Percentiles rank a stretch among this genome's conserved stretches.
Evolutionary conservation across 1,140 invertebrate genomes (phyloP).

Genomic region (Magallana angulata): DNA sequence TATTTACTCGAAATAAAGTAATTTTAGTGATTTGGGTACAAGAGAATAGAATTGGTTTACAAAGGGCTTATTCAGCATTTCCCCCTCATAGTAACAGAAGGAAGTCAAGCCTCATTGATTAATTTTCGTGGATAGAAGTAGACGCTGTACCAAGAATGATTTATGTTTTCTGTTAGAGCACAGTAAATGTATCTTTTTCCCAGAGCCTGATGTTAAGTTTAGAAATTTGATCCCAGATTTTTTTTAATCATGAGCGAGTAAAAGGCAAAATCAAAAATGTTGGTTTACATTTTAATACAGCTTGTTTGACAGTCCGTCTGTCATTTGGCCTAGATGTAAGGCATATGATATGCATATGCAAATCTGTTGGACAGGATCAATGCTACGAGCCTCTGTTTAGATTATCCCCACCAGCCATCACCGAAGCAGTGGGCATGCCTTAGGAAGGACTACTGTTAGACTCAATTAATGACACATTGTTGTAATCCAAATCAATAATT

Average conservation of each 20-base stretch:
- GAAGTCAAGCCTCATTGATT: constrained; percentile 10
- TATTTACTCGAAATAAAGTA: too few species aligned
- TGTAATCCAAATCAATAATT: constrained; percentile 37
- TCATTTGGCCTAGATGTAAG: not conserved
- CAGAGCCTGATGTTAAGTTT: not conserved
- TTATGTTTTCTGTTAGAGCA: not conserved
- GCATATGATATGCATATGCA: constrained; percentile 8
- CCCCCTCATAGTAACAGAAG: not conserved
- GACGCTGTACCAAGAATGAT: not conserved
- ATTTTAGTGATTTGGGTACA: not conserved
- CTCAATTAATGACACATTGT: constrained; percentile 38
- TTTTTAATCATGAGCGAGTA: not conserved
- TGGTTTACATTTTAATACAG: not conserved
- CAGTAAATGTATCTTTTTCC: not conserved
- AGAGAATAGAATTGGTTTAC: too few species aligned
- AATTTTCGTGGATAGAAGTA: not conserved
- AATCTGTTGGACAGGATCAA: not conserved
- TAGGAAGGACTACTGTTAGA: constrained; percentile 1
- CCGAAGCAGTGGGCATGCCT: not conserved
- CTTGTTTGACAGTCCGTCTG: not conserved
- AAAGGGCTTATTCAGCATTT: not conserved
- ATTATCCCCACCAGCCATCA: not conserved
- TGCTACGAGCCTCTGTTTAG: not conserved
- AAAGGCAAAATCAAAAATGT: not conserved
- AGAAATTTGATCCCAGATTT: not conserved